These are phyloP conservation scores for Poeciliopsis infans DNA, from an alignment of 2,797 vertebrate genomes.

Conservation along the genomic window DNA sequence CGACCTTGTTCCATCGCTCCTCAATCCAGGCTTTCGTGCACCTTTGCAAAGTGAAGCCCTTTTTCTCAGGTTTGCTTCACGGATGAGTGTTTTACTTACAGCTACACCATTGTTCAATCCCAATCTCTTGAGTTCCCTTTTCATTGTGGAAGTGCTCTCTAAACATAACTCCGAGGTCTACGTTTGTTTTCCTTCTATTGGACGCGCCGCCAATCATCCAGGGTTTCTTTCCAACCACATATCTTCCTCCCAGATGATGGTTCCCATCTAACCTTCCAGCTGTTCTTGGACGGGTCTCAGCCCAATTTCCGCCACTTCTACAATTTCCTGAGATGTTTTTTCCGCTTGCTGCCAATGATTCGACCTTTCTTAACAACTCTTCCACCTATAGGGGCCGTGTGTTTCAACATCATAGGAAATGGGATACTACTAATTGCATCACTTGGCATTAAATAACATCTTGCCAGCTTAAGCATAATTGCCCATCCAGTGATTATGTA, in stretches of 20 bases:
- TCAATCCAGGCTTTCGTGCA: neutral
- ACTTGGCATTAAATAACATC: neutral
- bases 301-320: neutral
- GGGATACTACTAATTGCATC: neutral
- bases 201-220: neutral
- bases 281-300: neutral
- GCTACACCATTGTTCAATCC: neutral
- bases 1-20: neutral
- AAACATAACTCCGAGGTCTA: neutral
- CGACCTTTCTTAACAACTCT: neutral
- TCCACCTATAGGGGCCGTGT: neutral
- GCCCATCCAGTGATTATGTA: neutral
- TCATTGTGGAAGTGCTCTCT: neutral
- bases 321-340: neutral
- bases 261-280: neutral
- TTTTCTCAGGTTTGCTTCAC: neutral
- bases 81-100: neutral
- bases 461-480: neutral
- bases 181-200: neutral
- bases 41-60: neutral
- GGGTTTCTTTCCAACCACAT: neutral
- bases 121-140: neutral
- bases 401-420: neutral
- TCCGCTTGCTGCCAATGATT: neutral
- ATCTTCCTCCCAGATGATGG: neutral